Conservation (phyloP, 2,888 invertebrate genomes). For the Macrosiphum euphorbiae region DNA sequence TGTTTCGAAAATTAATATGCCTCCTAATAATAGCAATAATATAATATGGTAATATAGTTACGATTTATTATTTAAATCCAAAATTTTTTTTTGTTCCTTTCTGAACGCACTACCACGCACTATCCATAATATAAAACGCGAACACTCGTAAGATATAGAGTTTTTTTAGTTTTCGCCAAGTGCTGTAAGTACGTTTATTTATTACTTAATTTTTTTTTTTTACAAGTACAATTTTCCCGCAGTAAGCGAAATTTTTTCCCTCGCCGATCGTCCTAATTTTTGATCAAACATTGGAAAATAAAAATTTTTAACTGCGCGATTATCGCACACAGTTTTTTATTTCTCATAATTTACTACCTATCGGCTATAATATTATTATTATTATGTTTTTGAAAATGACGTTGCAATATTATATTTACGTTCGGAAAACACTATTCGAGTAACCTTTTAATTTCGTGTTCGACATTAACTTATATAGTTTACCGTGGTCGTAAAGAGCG, state of each 20-base stretch:
- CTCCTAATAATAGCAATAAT: not conserved
- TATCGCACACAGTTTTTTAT: not conserved
- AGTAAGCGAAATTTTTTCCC: not conserved
- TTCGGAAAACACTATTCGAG: not conserved
- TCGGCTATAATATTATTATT: not conserved
- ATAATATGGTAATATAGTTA: not conserved
- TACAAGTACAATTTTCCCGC: rapidly evolving
- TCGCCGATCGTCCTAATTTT: not conserved
- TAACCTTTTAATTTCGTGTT: constrained; percentile 13
- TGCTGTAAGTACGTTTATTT: not conserved
- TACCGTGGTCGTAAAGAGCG: not conserved
- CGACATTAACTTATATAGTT: constrained; percentile 7
- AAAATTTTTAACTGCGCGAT: not conserved
- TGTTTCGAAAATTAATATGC: not conserved
- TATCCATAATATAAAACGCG: no score
- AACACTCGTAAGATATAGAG: not conserved
- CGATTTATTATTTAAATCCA: not conserved
- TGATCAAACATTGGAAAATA: not conserved
- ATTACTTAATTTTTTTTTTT: not conserved
- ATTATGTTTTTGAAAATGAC: not conserved
- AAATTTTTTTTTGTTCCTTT: not conserved
- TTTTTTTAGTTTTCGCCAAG: not conserved
- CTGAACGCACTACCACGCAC: not conserved
- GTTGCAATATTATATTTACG: not conserved
- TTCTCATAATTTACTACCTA: not conserved